Conservation (phyloP, 2,797 vertebrate species). For the Lemur catta region DNA sequence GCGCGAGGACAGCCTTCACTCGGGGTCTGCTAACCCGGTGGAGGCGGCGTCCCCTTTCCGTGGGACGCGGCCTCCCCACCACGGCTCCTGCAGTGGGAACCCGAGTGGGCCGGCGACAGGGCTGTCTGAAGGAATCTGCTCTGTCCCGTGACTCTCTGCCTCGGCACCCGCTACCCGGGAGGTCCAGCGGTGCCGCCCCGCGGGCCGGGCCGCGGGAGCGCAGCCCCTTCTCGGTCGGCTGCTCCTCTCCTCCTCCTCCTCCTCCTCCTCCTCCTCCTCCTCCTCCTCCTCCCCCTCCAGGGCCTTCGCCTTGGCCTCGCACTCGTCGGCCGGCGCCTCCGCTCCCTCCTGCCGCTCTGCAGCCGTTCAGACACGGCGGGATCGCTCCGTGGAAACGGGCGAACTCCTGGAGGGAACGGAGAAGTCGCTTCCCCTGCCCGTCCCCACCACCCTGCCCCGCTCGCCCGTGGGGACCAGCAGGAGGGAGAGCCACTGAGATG, state of each 20-base stretch:
- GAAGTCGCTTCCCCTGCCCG: background rate
- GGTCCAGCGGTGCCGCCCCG: rapidly evolving
- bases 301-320: conserved; percentile 91
- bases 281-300: no score
- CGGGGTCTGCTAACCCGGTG: background rate
- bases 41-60: no score
- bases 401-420: conserved; percentile 89
- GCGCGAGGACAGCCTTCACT: background rate
- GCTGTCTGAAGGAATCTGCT: background rate
- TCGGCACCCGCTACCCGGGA: rapidly evolving
- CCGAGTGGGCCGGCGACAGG: rapidly evolving
- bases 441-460: no score
- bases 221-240: conserved; percentile 86
- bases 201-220: no score
- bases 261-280: no score
- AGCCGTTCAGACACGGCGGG: conserved; percentile 95
- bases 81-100: background rate
- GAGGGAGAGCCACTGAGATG: background rate
- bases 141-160: rapidly evolving
- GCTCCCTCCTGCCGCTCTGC: conserved; percentile 95
- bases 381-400: conserved; percentile 96
- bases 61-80: background rate
- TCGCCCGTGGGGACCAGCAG: background rate
- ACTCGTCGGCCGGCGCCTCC: conserved; percentile 92
- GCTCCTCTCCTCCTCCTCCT: no score